A percentile compares a stretch with the other conserved stretches of the same genome.
phyloP scores from a whole-genome alignment of 1,140 invertebrate species.

The Atta colombica region DNA sequence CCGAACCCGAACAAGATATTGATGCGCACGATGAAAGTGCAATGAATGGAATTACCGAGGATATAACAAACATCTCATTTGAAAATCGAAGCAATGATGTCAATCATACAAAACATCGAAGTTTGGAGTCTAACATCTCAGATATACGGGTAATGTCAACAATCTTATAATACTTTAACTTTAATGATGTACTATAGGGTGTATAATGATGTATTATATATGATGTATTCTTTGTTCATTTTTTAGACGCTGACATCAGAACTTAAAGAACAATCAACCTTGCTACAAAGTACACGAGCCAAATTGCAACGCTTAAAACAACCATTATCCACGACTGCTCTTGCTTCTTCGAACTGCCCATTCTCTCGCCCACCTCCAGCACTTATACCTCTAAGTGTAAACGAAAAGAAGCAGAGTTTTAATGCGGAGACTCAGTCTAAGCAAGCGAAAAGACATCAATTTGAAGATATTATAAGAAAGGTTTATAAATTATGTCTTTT shows the following conservation, averaged over 20 bases:
- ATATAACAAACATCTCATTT: slow-evolving; percentile 68
- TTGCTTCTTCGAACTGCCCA: slow-evolving; percentile 58
- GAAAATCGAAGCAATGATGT: slow-evolving; percentile 76
- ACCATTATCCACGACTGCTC: slow-evolving; percentile 56
- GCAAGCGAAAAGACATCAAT: slow-evolving; percentile 79
- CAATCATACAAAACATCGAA: slow-evolving; percentile 65
- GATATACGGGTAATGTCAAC: slow-evolving; percentile 76
- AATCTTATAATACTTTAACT: neutral
- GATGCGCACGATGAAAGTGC: slow-evolving; percentile 65
- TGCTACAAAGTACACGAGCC: slow-evolving; percentile 80
- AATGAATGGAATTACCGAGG: slow-evolving; percentile 58
- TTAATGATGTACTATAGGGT: neutral
- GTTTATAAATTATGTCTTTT: slow-evolving; percentile 57
- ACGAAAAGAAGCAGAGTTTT: slow-evolving; percentile 79
- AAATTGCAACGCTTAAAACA: slow-evolving; percentile 83
- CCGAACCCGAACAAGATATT: slow-evolving; percentile 75
- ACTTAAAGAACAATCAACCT: slow-evolving; percentile 81
- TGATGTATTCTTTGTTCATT: neutral
- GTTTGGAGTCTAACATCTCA: slow-evolving; percentile 74
- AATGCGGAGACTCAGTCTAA: slow-evolving; percentile 71
- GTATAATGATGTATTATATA: too few species aligned
- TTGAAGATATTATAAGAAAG: slow-evolving; percentile 84
- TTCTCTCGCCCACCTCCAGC: slow-evolving; percentile 74
- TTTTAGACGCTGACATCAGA: slow-evolving; percentile 81
- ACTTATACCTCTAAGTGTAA: slow-evolving; percentile 29